Base-by-base conservation (phyloP, 2,797 vertebrate genomes). In the Carcharodon carcharias region DNA sequence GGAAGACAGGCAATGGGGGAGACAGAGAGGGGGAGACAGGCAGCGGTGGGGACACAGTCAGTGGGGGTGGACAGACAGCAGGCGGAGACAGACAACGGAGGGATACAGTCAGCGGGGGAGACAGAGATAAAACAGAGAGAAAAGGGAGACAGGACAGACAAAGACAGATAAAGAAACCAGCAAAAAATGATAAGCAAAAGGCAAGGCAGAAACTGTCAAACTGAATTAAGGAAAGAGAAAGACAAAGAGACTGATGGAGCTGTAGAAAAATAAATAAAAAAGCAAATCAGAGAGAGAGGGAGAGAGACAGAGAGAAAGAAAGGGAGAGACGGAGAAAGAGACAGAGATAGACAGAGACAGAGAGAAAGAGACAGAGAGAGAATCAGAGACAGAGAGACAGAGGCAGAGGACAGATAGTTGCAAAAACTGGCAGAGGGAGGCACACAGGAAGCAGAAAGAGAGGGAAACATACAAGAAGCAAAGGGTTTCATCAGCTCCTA, bases 231-330 rank as follows among this genome's bases (percentile, higher is more conserved):
- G 28, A 28, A 58, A 23, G 61, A 8, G 58, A 16, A 31, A n/a
- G 85, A 11, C 3, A 50, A 11, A 3, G 54, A 35, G 45, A 14
- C 40, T 11, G 45, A 54, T 4, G 45, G 11, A 4, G 45, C 8
- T 14, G 16, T 45, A 31, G 56, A 45, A 0, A 3, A 1, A 26
- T 9, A 1, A 9, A 7, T 1, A n/a, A 31, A 2, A 23, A 11
- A 35, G 35, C 0, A 61, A 11, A 35, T 26, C 6, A 26, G 18
- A 3, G 12, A 45, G 91, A 9, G 16, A 40, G 61, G n/a, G 23
- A 16, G 4, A 40, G 40, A 23, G 80, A 7, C 4, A 6, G 12
- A 45, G 16, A 6, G 3, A 21, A 1, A 11, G n/a, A 21, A 3
- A 35, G 2, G 4, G 80, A 8, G 6, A 11, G 73, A 14, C 0